Conservation (phyloP, 1,140 invertebrate species). For the Zaprionus davidi region DNA sequence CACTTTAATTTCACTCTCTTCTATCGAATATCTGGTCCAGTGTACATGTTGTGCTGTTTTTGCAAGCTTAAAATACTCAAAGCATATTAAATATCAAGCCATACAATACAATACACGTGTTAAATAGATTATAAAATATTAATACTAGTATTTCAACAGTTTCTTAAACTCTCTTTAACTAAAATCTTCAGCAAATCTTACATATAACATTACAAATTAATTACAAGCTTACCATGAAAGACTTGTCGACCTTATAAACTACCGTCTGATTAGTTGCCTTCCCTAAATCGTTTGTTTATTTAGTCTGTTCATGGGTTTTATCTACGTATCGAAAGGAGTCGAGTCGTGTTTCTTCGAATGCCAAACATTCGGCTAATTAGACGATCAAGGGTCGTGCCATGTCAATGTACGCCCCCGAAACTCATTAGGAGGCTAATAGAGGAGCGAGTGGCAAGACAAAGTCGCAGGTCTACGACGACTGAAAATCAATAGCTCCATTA, state of each 20-base stretch:
- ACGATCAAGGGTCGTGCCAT: slow-evolving; percentile 61
- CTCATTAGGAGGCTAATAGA: slow-evolving; percentile 51
- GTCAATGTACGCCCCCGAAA: slow-evolving; percentile 50
- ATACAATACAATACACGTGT: no score
- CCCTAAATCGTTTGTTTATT: neutral
- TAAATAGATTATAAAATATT: no score
- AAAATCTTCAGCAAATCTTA: neutral
- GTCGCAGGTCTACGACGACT: neutral
- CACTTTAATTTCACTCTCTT: no score
- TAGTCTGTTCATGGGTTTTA: neutral
- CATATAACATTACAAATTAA: no score
- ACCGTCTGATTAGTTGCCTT: neutral
- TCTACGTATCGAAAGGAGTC: neutral
- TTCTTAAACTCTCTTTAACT: no score
- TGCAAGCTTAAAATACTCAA: no score
- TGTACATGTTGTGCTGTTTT: no score
- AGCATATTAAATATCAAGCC: no score
- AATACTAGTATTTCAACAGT: no score
- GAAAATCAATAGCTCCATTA: slow-evolving; percentile 81
- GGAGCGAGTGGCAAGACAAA: neutral
- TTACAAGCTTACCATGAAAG: neutral
- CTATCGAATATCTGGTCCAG: no score
- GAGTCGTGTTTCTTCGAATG: slow-evolving; percentile 11
- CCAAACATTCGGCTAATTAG: slow-evolving; percentile 66
- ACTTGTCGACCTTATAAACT: neutral